These are phyloP conservation scores for Clytia hemisphaerica DNA, from an alignment of 30 jellyfish, hydroid and myxozoan species.

Conservation along the genomic window DNA sequence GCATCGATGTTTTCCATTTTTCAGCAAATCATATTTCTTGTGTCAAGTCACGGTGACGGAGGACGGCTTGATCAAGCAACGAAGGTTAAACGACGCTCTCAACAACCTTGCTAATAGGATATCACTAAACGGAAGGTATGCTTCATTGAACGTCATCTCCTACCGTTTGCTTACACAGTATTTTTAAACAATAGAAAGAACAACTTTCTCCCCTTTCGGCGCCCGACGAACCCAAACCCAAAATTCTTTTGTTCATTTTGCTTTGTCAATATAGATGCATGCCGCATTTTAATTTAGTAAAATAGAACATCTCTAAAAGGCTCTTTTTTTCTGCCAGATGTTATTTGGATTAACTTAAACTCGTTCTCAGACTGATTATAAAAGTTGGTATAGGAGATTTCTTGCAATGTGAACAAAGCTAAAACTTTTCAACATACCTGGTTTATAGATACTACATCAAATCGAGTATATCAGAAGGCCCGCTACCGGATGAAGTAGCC, in stretches of 20 bases:
- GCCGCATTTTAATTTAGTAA: too few relatives aligned
- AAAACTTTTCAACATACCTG: too few relatives aligned
- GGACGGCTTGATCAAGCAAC: conserved; percentile 86
- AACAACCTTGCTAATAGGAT: conserved; percentile 74
- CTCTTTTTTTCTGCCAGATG: too few relatives aligned
- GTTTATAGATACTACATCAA: conserved; percentile 64
- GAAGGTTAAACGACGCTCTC: conserved; percentile 57
- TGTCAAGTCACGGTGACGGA: conserved; percentile 85
- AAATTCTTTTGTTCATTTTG: background rate
- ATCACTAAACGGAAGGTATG: conserved; percentile 74
- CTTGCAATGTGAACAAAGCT: too few relatives aligned
- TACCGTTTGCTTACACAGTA: too few relatives aligned
- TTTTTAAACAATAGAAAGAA: too few relatives aligned
- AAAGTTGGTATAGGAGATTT: too few relatives aligned
- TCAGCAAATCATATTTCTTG: conserved; percentile 69
- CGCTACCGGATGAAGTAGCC: conserved; percentile 81
- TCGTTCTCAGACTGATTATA: too few relatives aligned
- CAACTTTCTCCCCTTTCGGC: too few relatives aligned
- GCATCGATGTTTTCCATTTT: conserved; percentile 6
- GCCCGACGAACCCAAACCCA: background rate
- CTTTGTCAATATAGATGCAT: too few relatives aligned
- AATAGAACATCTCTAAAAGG: too few relatives aligned
- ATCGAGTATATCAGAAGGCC: conserved; percentile 85
- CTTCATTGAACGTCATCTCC: background rate
- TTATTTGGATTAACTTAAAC: too few relatives aligned